Conservation (phyloP, 1,140 invertebrate species). For the Drosophila gunungcola region DNA sequence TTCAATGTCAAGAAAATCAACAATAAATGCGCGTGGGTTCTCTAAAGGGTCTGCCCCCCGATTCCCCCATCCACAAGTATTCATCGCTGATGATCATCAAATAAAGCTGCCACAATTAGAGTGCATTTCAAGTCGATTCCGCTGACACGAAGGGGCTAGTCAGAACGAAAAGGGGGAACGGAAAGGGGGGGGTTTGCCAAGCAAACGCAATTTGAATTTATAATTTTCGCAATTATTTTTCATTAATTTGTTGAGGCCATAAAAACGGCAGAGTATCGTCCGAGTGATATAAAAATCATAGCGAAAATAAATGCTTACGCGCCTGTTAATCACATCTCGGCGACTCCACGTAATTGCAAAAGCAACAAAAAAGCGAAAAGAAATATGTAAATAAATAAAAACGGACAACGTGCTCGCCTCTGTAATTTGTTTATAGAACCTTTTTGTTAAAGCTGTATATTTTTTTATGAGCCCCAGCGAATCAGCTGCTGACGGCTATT, state of each 20-base stretch:
- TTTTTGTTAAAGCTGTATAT: conserved; percentile 21
- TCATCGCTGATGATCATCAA: conserved; percentile 16
- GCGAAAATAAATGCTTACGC: conserved; percentile 80
- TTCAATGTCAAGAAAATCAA: conserved; percentile 72
- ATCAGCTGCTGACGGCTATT: conserved; percentile 42
- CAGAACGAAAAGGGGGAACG: neutral
- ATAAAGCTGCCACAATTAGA: conserved; percentile 52
- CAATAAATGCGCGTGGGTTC: conserved; percentile 42
- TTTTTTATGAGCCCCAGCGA: conserved; percentile 44
- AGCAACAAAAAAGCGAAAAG: conserved; percentile 15
- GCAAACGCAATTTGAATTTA: conserved; percentile 79
- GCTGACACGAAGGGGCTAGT: conserved; percentile 34
- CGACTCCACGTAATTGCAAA: conserved; percentile 44
- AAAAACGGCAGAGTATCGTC: conserved; percentile 54
- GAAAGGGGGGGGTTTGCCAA: neutral
- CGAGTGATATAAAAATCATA: conserved; percentile 76
- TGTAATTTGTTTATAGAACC: conserved; percentile 78
- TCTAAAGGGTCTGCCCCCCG: conserved; percentile 15
- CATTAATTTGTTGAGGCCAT: conserved; percentile 70
- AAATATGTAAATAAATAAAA: conserved; percentile 52
- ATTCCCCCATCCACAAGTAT: conserved; percentile 6
- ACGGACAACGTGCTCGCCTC: conserved; percentile 52
- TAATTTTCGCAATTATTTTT: conserved; percentile 82
- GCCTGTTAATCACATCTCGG: conserved; percentile 52
- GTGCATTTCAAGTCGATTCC: conserved; percentile 48